Evolutionary conservation across 1,140 invertebrate species (phyloP), one percentile per base, ranked within the genome.

Genomic region (Meloidogyne chitwoodi): DNA sequence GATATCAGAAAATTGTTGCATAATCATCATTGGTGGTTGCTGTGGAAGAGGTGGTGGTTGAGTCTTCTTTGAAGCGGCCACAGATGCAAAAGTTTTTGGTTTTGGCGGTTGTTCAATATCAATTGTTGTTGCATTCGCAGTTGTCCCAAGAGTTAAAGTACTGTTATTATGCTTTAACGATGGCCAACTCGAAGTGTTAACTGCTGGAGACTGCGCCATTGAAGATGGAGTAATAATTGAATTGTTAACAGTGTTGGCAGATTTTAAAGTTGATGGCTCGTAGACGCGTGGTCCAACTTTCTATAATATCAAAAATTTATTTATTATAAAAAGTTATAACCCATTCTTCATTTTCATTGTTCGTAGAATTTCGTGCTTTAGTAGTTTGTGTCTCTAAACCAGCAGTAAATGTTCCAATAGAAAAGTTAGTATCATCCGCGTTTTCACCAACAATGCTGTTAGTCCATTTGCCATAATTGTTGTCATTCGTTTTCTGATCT

Each of bases 71-170:
- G 71, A 29, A 12, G 71, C 71, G n/a, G 71, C 71, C 16, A 73
- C 71, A 19, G 71, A 41, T 34, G 71, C 71, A 73, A 73, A 73
- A 19, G 71, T 73, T 31, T 73, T 73, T 19, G 71, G 71, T 61
- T 73, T 73, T 19, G 61, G 71, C 24, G n/a, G 22, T 56, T 56
- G 48, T n/a, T 56, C 19, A 56, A 56, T 56, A n/a, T 56, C 48
- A 19, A 56, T 8, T 1, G 19, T 6, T 2, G 34, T 38, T 38
- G 27, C 1, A 31, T 73, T 64, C 2, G 22, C 56, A 44, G 56
- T 11, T 19, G 61, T 61, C 16, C 56, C 61, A 63, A 31, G 12
- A 29, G 56, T 22, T 41, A 64, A 56, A 63, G 22, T 63, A 11
- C 61, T 48, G 48, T n/a, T 56, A n/a, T 56, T 56, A 22, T 56